A percentile compares a stretch with the other conserved stretches of the same genome.
Evolutionary conservation across 1,140 invertebrate species (phyloP).

Genomic region (Magallana angulata): DNA sequence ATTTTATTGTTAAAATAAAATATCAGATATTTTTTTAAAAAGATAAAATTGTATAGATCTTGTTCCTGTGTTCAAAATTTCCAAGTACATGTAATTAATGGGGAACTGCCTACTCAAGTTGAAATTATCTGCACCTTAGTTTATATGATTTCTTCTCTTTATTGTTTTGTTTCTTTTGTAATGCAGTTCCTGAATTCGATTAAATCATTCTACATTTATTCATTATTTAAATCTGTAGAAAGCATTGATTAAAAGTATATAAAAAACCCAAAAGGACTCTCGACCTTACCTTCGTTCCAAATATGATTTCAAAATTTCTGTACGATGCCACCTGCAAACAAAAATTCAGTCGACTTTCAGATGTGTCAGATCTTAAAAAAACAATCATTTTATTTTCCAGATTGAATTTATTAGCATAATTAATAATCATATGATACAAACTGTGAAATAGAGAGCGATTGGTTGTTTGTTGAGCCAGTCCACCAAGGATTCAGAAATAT

Average conservation of each 20-base stretch:
- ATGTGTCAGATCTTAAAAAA: background rate
- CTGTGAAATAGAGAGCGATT: background rate
- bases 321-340: background rate
- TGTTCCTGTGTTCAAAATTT: no score
- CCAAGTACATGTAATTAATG: no score
- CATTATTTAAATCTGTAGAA: no score
- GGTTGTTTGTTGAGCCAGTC: background rate
- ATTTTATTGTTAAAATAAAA: no score
- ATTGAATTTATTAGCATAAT: slow-evolving; percentile 30
- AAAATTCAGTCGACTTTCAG: background rate
- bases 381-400: background rate
- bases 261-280: no score
- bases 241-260: no score
- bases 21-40: no score
- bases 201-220: no score
- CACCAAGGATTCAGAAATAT: background rate
- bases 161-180: background rate
- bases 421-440: background rate
- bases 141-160: background rate
- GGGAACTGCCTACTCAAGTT: no score
- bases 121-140: background rate
- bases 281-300: no score
- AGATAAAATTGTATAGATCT: no score
- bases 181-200: no score
- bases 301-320: background rate